These are phyloP conservation scores for Sesamia inferens DNA, from an alignment of 2,888 invertebrate species.

Conservation along the genomic window DNA sequence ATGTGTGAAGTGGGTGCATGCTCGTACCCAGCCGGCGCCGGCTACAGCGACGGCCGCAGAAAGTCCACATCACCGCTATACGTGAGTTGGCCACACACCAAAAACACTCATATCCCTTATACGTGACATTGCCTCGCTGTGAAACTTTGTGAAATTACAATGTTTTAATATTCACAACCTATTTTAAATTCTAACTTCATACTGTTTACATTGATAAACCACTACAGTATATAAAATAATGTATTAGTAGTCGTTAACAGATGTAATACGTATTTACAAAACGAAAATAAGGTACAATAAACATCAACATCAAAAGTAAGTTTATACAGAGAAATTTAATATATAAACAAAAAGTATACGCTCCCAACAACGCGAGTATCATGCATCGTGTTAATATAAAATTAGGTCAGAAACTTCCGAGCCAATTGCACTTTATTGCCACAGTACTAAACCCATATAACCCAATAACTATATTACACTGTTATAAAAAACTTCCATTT, in stretches of 20 bases:
- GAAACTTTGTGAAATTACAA: slow-evolving; percentile 60
- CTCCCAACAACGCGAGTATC: slow-evolving; percentile 37
- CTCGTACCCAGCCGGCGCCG: slow-evolving; percentile 37
- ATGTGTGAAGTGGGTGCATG: slow-evolving; percentile 49
- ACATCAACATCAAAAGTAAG: slow-evolving; percentile 9
- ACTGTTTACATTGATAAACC: slow-evolving; percentile 43
- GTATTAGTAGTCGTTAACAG: slow-evolving; percentile 30
- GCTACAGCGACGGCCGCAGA: slow-evolving; percentile 50
- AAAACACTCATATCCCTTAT: slow-evolving; percentile 74
- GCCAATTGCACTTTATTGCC: slow-evolving; percentile 58
- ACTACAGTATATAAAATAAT: slow-evolving; percentile 30
- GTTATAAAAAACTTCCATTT: slow-evolving; percentile 22
- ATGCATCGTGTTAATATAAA: slow-evolving; percentile 54
- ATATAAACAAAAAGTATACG: slow-evolving; percentile 34
- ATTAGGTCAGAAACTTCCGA: slow-evolving; percentile 60
- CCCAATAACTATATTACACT: slow-evolving; percentile 32
- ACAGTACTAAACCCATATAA: slow-evolving; percentile 46
- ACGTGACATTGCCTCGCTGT: slow-evolving; percentile 64
- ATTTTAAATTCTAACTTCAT: slow-evolving; percentile 59
- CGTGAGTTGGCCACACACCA: slow-evolving; percentile 84
- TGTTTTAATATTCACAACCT: slow-evolving; percentile 53
- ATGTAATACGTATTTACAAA: slow-evolving; percentile 27
- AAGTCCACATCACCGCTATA: slow-evolving; percentile 72
- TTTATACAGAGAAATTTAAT: slow-evolving; percentile 39
- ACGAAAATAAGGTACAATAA: too few species aligned